Conservation (phyloP, 1,140 invertebrate genomes). For the Tyrophagus putrescentiae region DNA sequence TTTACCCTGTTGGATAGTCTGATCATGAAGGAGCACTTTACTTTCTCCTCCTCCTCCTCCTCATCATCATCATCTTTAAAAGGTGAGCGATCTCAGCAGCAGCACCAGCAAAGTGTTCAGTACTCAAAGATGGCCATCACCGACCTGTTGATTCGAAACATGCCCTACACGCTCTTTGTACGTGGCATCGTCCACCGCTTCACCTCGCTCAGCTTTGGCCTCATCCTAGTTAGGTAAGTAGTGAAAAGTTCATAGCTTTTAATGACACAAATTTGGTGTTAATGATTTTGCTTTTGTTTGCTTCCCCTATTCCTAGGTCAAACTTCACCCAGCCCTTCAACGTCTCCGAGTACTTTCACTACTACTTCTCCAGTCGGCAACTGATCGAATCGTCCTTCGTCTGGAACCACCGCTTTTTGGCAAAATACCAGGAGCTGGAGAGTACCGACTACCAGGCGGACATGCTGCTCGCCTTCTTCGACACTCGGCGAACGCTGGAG, state of each 20-base stretch:
- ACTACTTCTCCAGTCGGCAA: background rate
- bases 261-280: too few species aligned
- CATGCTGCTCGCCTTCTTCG: background rate
- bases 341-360: slow-evolving; percentile 1
- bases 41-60: too few species aligned
- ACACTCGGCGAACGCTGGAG: background rate
- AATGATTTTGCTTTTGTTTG: too few species aligned
- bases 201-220: background rate
- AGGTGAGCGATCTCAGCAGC: too few species aligned
- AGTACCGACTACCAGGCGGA: slow-evolving; percentile 6
- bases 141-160: slow-evolving; percentile 2
- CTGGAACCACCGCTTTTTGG: background rate
- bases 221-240: background rate
- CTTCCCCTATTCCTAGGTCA: background rate
- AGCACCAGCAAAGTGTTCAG: background rate
- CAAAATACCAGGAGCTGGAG: slow-evolving; percentile 5
- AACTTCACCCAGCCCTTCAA: slow-evolving; percentile 1
- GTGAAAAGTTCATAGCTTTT: too few species aligned
- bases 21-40: background rate
- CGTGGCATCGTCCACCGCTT: background rate
- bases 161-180: slow-evolving; percentile 8
- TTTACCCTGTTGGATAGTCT: background rate
- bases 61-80: too few species aligned
- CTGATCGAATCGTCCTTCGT: slow-evolving; percentile 9
- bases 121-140: background rate